Percentiles rank a stretch among this genome's conserved stretches.
phyloP scores from a whole-genome alignment of 37 sponge, comb jelly and placozoan species.

The Chondrosia reniformis region DNA sequence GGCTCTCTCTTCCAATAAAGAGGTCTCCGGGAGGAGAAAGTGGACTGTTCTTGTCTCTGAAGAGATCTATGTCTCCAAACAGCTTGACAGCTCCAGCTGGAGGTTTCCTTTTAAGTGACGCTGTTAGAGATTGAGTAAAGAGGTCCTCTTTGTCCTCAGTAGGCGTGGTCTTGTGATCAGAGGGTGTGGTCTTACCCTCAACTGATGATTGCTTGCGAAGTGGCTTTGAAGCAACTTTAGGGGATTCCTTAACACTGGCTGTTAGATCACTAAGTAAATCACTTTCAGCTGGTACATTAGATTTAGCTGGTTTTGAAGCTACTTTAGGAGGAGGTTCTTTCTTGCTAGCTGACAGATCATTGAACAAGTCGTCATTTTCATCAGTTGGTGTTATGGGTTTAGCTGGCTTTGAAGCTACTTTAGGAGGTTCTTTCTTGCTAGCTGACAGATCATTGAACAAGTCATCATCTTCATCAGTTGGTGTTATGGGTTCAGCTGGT shows the following conservation, averaged over 20 bases:
- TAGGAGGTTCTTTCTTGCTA: background rate
- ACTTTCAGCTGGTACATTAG: background rate
- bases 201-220: too few species aligned
- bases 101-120: constrained; percentile 18
- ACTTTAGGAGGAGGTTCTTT: background rate
- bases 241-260: background rate
- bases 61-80: constrained; percentile 53
- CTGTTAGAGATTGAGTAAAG: background rate
- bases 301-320: background rate
- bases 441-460: too few species aligned
- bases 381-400: background rate
- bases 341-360: background rate
- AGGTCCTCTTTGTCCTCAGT: background rate
- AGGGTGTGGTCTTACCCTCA: background rate
- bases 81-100: constrained; percentile 60
- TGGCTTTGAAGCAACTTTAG: background rate
- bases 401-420: background rate
- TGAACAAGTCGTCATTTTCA: constrained; percentile 6
- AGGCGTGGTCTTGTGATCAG: background rate
- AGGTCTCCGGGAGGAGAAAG: too few species aligned
- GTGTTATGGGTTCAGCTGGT: background rate
- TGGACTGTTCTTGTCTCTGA: background rate
- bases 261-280: too few species aligned
- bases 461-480: background rate
- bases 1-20: too few species aligned